These are phyloP conservation scores for Allophyes oxyacanthae DNA, from an alignment of 2,888 invertebrate species.

Conservation along the genomic window DNA sequence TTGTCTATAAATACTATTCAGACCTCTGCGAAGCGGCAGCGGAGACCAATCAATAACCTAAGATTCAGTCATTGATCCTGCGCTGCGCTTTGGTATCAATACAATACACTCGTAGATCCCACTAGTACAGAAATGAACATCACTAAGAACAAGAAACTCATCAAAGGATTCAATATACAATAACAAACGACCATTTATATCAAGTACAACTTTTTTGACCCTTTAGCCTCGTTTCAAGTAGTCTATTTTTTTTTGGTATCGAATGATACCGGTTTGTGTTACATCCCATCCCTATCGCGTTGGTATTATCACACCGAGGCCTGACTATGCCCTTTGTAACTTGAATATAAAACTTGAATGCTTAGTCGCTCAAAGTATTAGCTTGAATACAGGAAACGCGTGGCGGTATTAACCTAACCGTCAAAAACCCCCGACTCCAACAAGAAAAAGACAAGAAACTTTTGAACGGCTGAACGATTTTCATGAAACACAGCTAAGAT, in stretches of 20 bases:
- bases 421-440: too few species aligned
- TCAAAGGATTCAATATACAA: conserved; percentile 8
- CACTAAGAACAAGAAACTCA: conserved; percentile 13
- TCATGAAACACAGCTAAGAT: too few species aligned
- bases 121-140: too few species aligned
- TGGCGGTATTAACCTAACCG: too few species aligned
- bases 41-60: too few species aligned
- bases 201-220: conserved; percentile 42
- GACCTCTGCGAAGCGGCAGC: too few species aligned
- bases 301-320: conserved; percentile 35
- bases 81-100: too few species aligned
- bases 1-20: too few species aligned
- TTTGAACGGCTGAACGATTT: too few species aligned
- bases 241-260: conserved; percentile 48
- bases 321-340: conserved; percentile 38
- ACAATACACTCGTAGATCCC: too few species aligned
- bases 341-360: conserved; percentile 23
- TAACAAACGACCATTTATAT: conserved; percentile 44
- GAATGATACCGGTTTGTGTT: conserved; percentile 52
- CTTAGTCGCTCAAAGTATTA: conserved; percentile 3
- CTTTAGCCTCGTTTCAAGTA: conserved; percentile 43
- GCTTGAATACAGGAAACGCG: conserved; percentile 4
- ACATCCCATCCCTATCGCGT: conserved; percentile 39
- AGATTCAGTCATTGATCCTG: too few species aligned
- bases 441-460: too few species aligned